Base-by-base conservation (phyloP, 2,888 invertebrate species). In the Acholoe squamosa region DNA sequence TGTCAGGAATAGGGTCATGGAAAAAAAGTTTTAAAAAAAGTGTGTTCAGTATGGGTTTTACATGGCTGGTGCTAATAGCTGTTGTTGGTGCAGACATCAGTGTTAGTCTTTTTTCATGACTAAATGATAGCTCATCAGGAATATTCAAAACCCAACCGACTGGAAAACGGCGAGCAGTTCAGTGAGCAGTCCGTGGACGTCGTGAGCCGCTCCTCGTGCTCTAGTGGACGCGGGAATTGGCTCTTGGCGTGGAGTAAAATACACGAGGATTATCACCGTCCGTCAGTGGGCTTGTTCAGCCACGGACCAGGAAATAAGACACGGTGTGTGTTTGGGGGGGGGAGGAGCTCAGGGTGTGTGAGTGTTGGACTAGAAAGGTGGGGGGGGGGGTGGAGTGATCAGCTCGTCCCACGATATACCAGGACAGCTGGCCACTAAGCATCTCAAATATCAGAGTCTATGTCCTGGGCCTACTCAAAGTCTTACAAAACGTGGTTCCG, bases 291-390 rank as follows among this genome's bases (percentile, higher is more conserved):
- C 61, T 7, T 19, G 22, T 14, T 28, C 71, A 1, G 71, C 28
- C 71, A 19, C 19, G 22, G 61, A 71, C 71, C 28, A 71, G 71
- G 71, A 71, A 71, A 71, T 71, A 71, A 71, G 71, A 71, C n/a
- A 43, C n/a, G 61, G 61, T 14, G 61, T 61, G 0, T 71, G 71
- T 25, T 25, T 1, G 25, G 28, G 28, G n/a, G n/a, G n/a, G n/a
- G n/a, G n/a, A 71, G 71, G 28, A 28, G 71, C 71, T 71, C 71
- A 25, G 25, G 22, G 61, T 1, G 14, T 0, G 61, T 3, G 43
- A 43, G 43, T 43, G 10, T 43, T 7, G 43, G 43, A 3, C 43
- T 10, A 43, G 43, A 3, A 43, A 43, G 3, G 10, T 7, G 43
- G 43, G 43, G 43, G 43, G n/a, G n/a, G 43, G 43, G 43, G 10